A percentile compares a stretch with the other conserved stretches of the same genome.
phyloP scores from a whole-genome alignment of 2,888 invertebrate genomes.

The Sericinus montela region DNA sequence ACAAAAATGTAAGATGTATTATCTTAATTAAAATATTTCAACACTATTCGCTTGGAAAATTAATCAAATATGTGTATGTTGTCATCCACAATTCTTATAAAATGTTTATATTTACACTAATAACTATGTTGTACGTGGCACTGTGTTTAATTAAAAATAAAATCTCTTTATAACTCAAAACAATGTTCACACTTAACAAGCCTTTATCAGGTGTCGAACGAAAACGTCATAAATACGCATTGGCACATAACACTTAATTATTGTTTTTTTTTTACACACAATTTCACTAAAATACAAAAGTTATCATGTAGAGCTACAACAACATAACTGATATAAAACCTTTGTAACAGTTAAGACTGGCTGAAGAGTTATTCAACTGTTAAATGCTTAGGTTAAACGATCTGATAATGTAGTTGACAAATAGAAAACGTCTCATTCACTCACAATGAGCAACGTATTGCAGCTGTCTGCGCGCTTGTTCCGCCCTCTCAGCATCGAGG shows the following conservation, averaged over 20 bases:
- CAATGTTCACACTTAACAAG: not conserved
- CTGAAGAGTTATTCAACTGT: conserved; percentile 7
- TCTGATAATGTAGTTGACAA: conserved; percentile 9
- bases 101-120: too few relatives aligned
- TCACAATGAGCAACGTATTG: conserved; percentile 91
- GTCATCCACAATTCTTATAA: too few relatives aligned
- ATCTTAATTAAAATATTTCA: too few relatives aligned
- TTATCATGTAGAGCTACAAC: not conserved
- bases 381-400: conserved; percentile 1
- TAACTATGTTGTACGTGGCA: too few relatives aligned
- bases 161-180: too few relatives aligned
- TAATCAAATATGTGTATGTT: too few relatives aligned
- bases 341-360: not conserved
- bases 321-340: not conserved
- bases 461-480: conserved; percentile 88
- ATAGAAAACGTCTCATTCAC: conserved; percentile 49
- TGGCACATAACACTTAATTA: not conserved
- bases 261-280: not conserved
- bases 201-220: not conserved
- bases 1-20: too few relatives aligned
- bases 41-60: too few relatives aligned
- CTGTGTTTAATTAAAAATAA: too few relatives aligned
- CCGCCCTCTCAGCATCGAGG: conserved; percentile 91
- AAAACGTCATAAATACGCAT: not conserved
- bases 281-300: not conserved